phyloP scores from a whole-genome alignment of 2,797 vertebrate species.

The Lophura swinhoii region DNA sequence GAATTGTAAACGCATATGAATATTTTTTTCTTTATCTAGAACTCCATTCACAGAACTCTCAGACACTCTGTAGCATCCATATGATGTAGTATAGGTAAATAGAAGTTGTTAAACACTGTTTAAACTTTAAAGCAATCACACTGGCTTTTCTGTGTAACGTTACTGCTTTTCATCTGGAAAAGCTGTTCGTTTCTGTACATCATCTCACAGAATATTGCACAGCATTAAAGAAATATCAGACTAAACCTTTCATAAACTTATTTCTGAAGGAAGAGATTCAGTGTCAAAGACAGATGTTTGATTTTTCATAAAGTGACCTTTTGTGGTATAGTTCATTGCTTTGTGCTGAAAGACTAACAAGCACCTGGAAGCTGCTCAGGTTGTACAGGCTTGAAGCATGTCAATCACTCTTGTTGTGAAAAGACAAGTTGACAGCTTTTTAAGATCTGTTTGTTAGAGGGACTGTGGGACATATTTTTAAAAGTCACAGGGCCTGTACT shows the following conservation, averaged over 20 bases:
- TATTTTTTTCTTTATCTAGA: neutral
- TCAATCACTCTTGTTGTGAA: constrained; percentile 63
- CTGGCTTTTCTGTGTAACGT: neutral
- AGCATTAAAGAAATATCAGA: neutral
- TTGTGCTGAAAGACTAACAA: neutral
- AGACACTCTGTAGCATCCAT: neutral
- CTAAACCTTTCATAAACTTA: neutral
- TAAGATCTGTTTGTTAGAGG: neutral
- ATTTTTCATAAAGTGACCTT: constrained; percentile 9
- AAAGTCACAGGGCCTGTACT: neutral
- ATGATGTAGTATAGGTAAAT: neutral
- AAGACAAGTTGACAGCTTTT: constrained; percentile 33
- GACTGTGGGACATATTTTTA: neutral
- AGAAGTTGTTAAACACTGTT: neutral
- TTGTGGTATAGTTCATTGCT: neutral
- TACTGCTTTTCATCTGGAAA: neutral
- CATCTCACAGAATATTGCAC: neutral
- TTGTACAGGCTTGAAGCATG: constrained; percentile 45
- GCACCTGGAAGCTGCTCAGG: neutral
- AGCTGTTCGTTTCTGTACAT: neutral
- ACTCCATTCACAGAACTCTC: neutral
- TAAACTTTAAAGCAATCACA: neutral
- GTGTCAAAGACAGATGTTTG: neutral
- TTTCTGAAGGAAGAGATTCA: neutral
- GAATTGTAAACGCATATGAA: neutral